Evolutionary conservation across 2,888 invertebrate genomes (phyloP).

Genomic region (Phoronis australis): DNA sequence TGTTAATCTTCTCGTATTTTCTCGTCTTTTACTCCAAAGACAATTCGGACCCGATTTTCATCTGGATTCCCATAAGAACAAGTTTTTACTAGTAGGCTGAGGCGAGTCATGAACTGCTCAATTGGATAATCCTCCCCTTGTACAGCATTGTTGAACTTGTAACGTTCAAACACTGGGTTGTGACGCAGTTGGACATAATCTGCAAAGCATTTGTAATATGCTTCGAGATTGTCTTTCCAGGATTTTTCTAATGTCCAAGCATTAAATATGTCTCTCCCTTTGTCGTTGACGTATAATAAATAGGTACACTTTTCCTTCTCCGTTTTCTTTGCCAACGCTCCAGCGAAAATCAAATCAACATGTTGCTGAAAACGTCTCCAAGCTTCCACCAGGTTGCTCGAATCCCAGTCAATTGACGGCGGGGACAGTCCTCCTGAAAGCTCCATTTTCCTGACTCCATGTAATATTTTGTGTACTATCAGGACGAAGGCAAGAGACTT

Average conservation of each 20-base stretch:
- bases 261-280: conserved; percentile 13
- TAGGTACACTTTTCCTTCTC: conserved; percentile 6
- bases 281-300: conserved; percentile 9
- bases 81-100: conserved; percentile 6
- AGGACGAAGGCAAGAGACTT: too few relatives aligned
- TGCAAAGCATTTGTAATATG: conserved; percentile 4
- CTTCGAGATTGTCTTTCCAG: background rate
- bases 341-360: conserved; percentile 9
- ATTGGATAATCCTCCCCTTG: conserved; percentile 2
- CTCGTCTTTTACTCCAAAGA: conserved; percentile 10
- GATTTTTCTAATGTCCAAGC: conserved; percentile 7
- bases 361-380: conserved; percentile 14
- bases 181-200: conserved; percentile 8
- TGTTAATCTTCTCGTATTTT: conserved; percentile 13
- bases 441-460: too few relatives aligned
- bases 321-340: conserved; percentile 4
- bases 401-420: conserved; percentile 12
- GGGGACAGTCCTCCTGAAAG: conserved; percentile 6
- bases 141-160: conserved; percentile 9
- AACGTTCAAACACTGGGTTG: conserved; percentile 10
- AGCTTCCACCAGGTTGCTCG: conserved; percentile 9
- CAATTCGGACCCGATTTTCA: conserved; percentile 11
- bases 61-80: conserved; percentile 2
- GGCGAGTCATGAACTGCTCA: conserved; percentile 4
- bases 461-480: too few relatives aligned